Base-by-base conservation (phyloP, 2,113 vertebrate species). In the Stictonetta naevosa region DNA sequence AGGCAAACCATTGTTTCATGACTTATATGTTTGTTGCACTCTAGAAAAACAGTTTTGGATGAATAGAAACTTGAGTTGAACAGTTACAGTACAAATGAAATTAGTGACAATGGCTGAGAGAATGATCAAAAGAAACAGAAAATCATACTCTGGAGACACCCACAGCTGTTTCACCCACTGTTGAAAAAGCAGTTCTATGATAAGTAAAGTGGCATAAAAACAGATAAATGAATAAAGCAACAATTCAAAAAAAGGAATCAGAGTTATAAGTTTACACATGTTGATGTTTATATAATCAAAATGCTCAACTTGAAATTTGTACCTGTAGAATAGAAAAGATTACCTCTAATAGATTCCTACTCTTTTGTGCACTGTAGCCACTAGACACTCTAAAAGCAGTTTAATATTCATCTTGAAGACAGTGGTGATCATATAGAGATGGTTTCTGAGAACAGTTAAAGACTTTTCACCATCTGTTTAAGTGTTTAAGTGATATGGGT, bases 141-240 rank as follows among this genome's bases (percentile, higher is more conserved):
- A 44, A 48, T 67, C 1, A n/a, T 34, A 21, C 25, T 26, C 4
- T 52, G 19, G 26, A 86, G 11, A 52, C 8, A 90, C 2, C 7
- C 29, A 42, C 1, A 2, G 6, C 6, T 90, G 23, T 78, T 78
- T 58, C n/a, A 44, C 5, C 11, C 3, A 4, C 19, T 4, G 0
- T 21, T 72, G 66, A 78, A 78, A 79, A 90, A 71, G 8, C 5
- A 86, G 21, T 64, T 88, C 11, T 26, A 6, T 74, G 6, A 5
- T n/a, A 80, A 73, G 13, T 33, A 20, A 44, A 60, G 19, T 21
- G 10, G 3, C 18, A 67, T 50, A 66, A 66, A 31, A 44, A 63
- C 4, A 53, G 18, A 34, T 40, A 71, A 53, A 71, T 33, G 8
- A 77, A 78, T 62, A 71, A 59, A 88, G 2, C 0, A 17, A 80